Base-by-base conservation (phyloP, 2,113 vertebrate species). In the Datnioides undecimradiatus region DNA sequence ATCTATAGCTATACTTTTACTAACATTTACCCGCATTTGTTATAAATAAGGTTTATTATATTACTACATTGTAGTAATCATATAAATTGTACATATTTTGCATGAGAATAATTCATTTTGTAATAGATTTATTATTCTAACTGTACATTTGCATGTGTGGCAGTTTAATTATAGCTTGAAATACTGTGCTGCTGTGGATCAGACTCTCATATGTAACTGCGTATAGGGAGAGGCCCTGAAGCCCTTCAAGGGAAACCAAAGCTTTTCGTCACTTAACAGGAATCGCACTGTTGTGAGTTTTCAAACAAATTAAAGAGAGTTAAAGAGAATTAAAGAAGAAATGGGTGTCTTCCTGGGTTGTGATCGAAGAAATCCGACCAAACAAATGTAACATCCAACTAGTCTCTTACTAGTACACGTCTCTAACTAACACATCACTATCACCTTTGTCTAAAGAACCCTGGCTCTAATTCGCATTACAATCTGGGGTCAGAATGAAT, bases 1-100 rank as follows among this genome's bases (percentile, higher is more conserved):
- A 45, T 58, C 40, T 55, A 70, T n/a, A 31, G 41, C 13, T 68
- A 2, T n/a, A 46, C 33, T 76, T 86, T 68, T 6, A 73, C 64
- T 16, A 41, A 1, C n/a, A 45, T 11, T 52, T 5, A 2, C 40
- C 43, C 10, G 49, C 33, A 7, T n/a, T 0, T 10, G 16, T 52
- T 41, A 38, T 21, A 36, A 3, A 38, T 65, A 1, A 2, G 19
- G 9, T 49, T 40, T 8, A 10, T 59, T 4, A 64, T 7, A 27
- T n/a, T 41, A 65, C 2, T 33, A 48, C 43, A n/a, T 14, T 31
- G 4, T 9, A 41, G 25, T 21, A 34, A n/a, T n/a, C n/a, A n/a
- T n/a, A n/a, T n/a, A n/a, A n/a, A n/a, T n/a, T 25, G 40, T 41
- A 12, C 0, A 38, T 33, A 23, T 59, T 63, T 52, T 41, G 8